Evolutionary conservation across 2,797 vertebrate species (phyloP).

Genomic region (Acipenser transmontanus): DNA sequence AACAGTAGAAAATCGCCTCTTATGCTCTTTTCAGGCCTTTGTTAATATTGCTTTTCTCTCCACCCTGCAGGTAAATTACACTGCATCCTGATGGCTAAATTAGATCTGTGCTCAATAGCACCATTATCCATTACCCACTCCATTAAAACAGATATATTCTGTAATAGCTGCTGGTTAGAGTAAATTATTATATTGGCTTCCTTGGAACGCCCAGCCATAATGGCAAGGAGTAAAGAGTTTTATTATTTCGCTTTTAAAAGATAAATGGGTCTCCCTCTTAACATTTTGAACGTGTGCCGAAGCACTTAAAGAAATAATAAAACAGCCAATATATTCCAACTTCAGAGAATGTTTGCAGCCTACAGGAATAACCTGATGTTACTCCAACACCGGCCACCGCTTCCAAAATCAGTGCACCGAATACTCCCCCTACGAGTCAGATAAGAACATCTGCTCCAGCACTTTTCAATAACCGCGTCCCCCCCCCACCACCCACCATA

Average conservation of each 20-base stretch:
- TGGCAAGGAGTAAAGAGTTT: slow-evolving; percentile 37
- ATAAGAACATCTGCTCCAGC: no score
- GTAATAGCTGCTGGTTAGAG: slow-evolving; percentile 34
- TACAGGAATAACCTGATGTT: no score
- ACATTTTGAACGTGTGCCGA: not conserved
- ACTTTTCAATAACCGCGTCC: no score
- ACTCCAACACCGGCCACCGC: no score
- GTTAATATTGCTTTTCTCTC: slow-evolving; percentile 7
- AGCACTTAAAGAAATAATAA: not conserved
- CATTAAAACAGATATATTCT: slow-evolving; percentile 40
- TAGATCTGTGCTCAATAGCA: slow-evolving; percentile 28
- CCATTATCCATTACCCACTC: slow-evolving; percentile 29
- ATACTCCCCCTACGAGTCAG: no score
- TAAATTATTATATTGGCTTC: slow-evolving; percentile 33
- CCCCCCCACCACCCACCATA: no score
- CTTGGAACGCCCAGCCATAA: slow-evolving; percentile 28
- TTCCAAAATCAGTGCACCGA: no score
- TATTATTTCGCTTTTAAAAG: slow-evolving; percentile 21
- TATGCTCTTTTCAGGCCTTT: not conserved
- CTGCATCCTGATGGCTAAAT: slow-evolving; percentile 30
- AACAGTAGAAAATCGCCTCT: not conserved
- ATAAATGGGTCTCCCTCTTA: not conserved
- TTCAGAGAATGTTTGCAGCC: no score
- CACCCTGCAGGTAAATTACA: slow-evolving; percentile 21
- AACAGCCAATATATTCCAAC: not conserved